Conservation (phyloP, 2,797 vertebrate genomes). For the Neoniphon sammara region DNA sequence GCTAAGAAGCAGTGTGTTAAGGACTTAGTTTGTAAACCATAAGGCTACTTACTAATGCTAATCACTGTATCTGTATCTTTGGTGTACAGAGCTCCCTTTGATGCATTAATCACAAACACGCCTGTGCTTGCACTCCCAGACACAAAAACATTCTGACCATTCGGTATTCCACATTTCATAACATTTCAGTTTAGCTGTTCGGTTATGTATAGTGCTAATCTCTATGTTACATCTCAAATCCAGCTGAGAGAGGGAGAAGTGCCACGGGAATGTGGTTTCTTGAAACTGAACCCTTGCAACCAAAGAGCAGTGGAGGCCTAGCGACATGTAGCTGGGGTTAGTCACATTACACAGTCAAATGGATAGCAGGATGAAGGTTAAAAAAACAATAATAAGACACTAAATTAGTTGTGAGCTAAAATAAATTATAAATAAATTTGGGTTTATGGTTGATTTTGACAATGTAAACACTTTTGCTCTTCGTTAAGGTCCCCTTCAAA, state of each 20-base stretch:
- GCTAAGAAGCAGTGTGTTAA: conserved; percentile 44
- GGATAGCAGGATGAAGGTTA: neutral
- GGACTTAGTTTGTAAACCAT: conserved; percentile 63
- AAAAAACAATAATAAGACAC: neutral
- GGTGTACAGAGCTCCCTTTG: conserved; percentile 68
- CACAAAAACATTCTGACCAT: conserved; percentile 61
- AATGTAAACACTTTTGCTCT: neutral
- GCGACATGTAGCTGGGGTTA: neutral
- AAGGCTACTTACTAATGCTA: conserved; percentile 55
- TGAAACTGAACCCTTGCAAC: conserved; percentile 17
- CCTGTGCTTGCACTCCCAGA: conserved; percentile 61
- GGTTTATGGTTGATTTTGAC: neutral
- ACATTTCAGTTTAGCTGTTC: conserved; percentile 39
- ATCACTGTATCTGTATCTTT: conserved; percentile 61
- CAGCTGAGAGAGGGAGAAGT: conserved; percentile 13
- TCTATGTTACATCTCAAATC: conserved; percentile 39
- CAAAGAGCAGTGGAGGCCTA: neutral
- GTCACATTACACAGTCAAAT: neutral
- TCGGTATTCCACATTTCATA: conserved; percentile 53
- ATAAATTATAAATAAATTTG: conserved; percentile 1
- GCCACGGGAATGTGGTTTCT: conserved; percentile 33
- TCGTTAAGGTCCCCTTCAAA: neutral
- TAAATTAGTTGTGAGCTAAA: neutral
- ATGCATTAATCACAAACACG: conserved; percentile 64
- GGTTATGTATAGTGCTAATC: conserved; percentile 51